Evolutionary conservation across 2,113 vertebrate genomes (phyloP), one percentile per base, ranked within the genome.

Genomic region (Lanius collurio): DNA sequence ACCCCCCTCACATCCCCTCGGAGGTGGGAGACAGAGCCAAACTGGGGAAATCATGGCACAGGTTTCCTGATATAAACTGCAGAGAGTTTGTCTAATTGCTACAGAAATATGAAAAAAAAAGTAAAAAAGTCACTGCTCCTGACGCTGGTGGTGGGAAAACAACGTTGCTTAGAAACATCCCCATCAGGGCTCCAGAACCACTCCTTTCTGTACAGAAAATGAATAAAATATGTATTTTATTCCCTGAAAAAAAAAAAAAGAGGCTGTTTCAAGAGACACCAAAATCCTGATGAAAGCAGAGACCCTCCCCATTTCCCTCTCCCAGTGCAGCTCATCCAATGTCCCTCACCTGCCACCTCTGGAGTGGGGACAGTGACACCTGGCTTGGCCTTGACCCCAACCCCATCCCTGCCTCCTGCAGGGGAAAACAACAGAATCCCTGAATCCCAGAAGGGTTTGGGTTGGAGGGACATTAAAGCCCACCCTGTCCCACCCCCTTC

Each of bases 101-200:
- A 84, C 73, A 41, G 67, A 96, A 94, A 93, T 12, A 79, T 13
- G 5, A 77, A 35, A 37, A 87, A 75, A 59, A 46, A 33, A 46
- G 63, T 49, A 71, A 52, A 80, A 74, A 85, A 76, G 85, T 84
- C 82, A 35, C 84, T 59, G 63, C 28, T 94, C 76, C 89, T 37
- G 44, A 92, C 50, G 76, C 89, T 81, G 89, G 83, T 7, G n/a
- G 93, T 93, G 83, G 83, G 91, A 90, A 96, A 96, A 94, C 89
- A 95, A 96, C 64, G 95, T 97, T 97, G 96, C 96, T 96, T 97
- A 81, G 96, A 94, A 97, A 97, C 96, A 88, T 83, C 90, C 91
- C 94, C 93, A 91, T 91, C 86, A 95, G 68, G 42, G 89, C 95
- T 95, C 92, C 85, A 92, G 84, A 94, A 33, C 71, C 1, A 0